Evolutionary conservation across 2,113 vertebrate species (phyloP), one percentile per base, ranked within the genome.

Genomic region (Rhizomys pruinosus): DNA sequence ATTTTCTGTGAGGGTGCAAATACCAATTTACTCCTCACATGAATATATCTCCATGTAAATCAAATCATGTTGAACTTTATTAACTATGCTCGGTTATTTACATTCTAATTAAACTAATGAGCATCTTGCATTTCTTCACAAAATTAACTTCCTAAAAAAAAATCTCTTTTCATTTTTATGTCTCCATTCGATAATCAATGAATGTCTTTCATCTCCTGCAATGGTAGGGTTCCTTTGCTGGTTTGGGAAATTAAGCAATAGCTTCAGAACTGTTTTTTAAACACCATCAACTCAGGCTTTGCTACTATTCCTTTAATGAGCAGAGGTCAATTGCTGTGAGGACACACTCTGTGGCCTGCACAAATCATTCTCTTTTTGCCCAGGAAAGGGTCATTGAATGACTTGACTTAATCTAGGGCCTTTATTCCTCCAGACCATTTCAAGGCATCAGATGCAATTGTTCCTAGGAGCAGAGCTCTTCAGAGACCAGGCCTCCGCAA

Each of bases 101-200:
- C 29, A 7, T 78, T 95, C 74, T 74, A 77, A 80, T 95, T 94
- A 94, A 94, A 92, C 71, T 90, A 92, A 93, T 12, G 42, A 89
- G 76, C 86, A 64, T 61, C 88, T 92, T 77, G 55, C 71, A 68
- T 96, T 95, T 95, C 92, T 86, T 92, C 74, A 57, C 47, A 73
- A 93, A 95, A 90, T 92, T 93, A 82, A 93, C 88, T 96, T 91
- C 86, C 84, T 78, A 79, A 78, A n/a, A n/a, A n/a, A n/a, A n/a
- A 89, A 71, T 90, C 42, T 84, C 66, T 76, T 74, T 89, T 79
- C 69, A 78, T 88, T 86, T 93, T 61, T 42, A 57, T 25, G 16
- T 74, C 92, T 92, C 1, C 3, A 15, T 66, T 66, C 57, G 77
- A 34, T 91, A 84, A 86, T 89, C 79, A 89, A 39, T 10, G 32